Percentiles rank a stretch among this genome's conserved stretches.
phyloP scores from a whole-genome alignment of 2,113 vertebrate species.

The Nanorana parkeri region DNA sequence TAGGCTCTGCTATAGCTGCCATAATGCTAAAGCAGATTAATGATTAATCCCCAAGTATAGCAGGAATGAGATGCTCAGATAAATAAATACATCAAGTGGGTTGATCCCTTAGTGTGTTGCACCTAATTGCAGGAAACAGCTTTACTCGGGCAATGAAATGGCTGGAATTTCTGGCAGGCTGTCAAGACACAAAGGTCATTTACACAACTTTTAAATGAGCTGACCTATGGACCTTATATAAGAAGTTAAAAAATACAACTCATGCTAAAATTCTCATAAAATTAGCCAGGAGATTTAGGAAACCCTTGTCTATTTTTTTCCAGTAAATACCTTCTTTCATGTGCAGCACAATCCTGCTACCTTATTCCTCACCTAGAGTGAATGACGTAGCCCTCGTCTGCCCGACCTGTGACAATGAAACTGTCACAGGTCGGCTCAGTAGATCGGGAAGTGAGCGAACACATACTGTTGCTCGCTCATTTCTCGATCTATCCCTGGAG shows the following conservation, averaged over 20 bases:
- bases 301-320: too few relatives aligned
- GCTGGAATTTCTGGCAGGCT: constrained; percentile 77
- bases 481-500: too few relatives aligned
- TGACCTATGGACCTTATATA: constrained; percentile 71
- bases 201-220: constrained; percentile 64
- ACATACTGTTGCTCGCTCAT: too few relatives aligned
- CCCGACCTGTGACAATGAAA: too few relatives aligned
- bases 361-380: too few relatives aligned
- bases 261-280: too few relatives aligned
- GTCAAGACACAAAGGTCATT: constrained; percentile 67
- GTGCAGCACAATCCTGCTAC: too few relatives aligned
- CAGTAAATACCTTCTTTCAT: too few relatives aligned
- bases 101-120: constrained; percentile 1
- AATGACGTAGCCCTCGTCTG: too few relatives aligned
- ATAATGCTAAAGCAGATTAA: background rate
- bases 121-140: constrained; percentile 46
- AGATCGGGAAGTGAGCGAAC: too few relatives aligned
- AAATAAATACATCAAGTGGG: background rate
- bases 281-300: too few relatives aligned
- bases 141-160: constrained; percentile 78
- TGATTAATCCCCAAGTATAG: background rate
- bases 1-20: background rate
- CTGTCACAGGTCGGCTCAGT: too few relatives aligned
- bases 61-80: background rate
- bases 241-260: constrained; percentile 46